A percentile compares a stretch with the other conserved stretches of the same genome.
Evolutionary conservation across 2,888 invertebrate genomes (phyloP).

Genomic region (Atherix ibis): DNA sequence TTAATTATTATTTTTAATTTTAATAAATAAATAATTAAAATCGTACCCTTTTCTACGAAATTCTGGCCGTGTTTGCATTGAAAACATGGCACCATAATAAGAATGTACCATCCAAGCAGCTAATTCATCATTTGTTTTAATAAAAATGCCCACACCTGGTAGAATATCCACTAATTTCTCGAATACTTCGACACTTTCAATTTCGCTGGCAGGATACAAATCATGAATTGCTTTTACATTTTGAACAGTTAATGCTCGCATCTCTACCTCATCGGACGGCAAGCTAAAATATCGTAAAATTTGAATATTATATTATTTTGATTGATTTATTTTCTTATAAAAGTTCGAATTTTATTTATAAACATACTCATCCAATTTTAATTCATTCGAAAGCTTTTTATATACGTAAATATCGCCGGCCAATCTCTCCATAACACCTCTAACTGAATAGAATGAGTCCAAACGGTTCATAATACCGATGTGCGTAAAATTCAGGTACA

Average conservation of each 20-base stretch:
- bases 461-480: slow-evolving; percentile 62
- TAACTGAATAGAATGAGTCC: slow-evolving; percentile 49
- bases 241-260: slow-evolving; percentile 58
- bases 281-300: slow-evolving; percentile 30
- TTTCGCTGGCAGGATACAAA: slow-evolving; percentile 74
- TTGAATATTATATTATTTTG: no score
- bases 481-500: slow-evolving; percentile 79
- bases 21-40: slow-evolving; percentile 1
- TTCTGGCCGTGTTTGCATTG: slow-evolving; percentile 73
- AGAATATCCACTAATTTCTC: slow-evolving; percentile 60
- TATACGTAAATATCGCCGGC: slow-evolving; percentile 67
- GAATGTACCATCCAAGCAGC: slow-evolving; percentile 88
- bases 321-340: slow-evolving; percentile 3
- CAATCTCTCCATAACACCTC: slow-evolving; percentile 53
- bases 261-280: slow-evolving; percentile 50
- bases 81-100: slow-evolving; percentile 83
- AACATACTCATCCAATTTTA: slow-evolving; percentile 42
- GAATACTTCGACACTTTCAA: slow-evolving; percentile 72
- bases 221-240: slow-evolving; percentile 72
- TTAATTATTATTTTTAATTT: background rate
- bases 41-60: slow-evolving; percentile 49
- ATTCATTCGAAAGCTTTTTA: slow-evolving; percentile 43
- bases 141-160: slow-evolving; percentile 70
- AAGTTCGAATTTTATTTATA: background rate
- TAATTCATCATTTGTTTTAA: slow-evolving; percentile 44